Evolutionary conservation across 2,113 vertebrate species (phyloP), one percentile per base, ranked within the genome.

Genomic region (Emydocephalus ijimae): DNA sequence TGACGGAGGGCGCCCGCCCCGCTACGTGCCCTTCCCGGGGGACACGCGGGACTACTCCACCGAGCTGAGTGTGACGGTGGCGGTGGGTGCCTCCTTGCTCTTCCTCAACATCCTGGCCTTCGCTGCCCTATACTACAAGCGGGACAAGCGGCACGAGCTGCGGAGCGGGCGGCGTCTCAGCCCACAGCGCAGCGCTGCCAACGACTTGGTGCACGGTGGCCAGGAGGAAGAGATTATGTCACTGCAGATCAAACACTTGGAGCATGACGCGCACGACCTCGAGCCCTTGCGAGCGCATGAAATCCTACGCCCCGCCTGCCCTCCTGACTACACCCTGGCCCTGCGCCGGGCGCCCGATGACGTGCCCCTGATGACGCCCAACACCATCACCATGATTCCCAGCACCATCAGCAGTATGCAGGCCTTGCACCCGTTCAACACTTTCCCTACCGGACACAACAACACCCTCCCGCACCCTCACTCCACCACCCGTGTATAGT

Each of bases 81-180:
- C 98, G 0, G 98, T 99, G 52, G 98, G 98, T 0, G 98, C 98
- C 11, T 99, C 98, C 2, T 97, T 99, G 5, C 98, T 99, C 91
- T 99, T 99, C 96, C 98, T 99, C 96, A 99, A 99, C 97, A 99
- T 99, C 96, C 96, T 99, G 74, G 98, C 98, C 92, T 99, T 99
- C 11, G 98, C 98, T 0, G 98, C 98, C 24, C 98, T 99, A 86
- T 99, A 99, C 97, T 99, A 99, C 97, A 99, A 99, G 96, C 98
- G 98, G 24, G 99, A 99, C 97, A 98, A 98, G 95, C 96, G 98
- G 0, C 99, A 99, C 69, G 98, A 99, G 97, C 96, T 98, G 96
- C 97, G 98, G 0, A 64, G 64, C 12, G 45, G 93, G 4, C 50
- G 97, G 69, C 97, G 98, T 9, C 97, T 99, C 39, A 99, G 98